A percentile compares a stretch with the other conserved stretches of the same genome.
Conservation (phyloP, 2,797 vertebrate genomes). For the Megaceryle alcyon region DNA sequence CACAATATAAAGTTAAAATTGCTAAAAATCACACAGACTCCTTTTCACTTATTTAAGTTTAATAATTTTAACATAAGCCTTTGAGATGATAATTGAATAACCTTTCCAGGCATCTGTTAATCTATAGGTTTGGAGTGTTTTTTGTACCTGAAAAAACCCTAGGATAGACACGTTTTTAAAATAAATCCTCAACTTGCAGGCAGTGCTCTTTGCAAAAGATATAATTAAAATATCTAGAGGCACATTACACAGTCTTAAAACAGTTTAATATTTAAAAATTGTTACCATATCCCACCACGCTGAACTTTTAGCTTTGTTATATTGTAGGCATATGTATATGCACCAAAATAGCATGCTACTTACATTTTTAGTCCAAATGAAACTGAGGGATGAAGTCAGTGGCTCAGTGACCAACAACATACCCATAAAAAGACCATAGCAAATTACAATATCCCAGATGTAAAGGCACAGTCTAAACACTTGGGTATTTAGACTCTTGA, state of each 20-base stretch:
- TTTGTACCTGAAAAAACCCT: background rate
- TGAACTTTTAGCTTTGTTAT: background rate
- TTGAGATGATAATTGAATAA: background rate
- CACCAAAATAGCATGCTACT: background rate
- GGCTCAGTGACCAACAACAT: background rate
- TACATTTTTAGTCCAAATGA: background rate
- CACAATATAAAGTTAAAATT: background rate
- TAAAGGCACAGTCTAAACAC: background rate
- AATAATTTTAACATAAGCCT: background rate
- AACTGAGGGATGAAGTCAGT: background rate
- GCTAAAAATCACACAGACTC: background rate
- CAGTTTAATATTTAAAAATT: background rate
- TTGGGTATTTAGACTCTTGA: background rate
- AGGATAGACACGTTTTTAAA: background rate
- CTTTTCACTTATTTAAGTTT: background rate
- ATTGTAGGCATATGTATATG: background rate
- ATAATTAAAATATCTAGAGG: background rate
- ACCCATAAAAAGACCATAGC: background rate
- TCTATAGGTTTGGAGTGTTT: fast-evolving
- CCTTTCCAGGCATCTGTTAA: background rate
- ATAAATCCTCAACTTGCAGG: background rate
- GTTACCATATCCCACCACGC: background rate
- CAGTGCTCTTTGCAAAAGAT: background rate
- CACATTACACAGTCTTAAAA: background rate
- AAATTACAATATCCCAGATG: background rate